Evolutionary conservation across 2,797 vertebrate genomes (phyloP).

Genomic region (Notolabrus celidotus): DNA sequence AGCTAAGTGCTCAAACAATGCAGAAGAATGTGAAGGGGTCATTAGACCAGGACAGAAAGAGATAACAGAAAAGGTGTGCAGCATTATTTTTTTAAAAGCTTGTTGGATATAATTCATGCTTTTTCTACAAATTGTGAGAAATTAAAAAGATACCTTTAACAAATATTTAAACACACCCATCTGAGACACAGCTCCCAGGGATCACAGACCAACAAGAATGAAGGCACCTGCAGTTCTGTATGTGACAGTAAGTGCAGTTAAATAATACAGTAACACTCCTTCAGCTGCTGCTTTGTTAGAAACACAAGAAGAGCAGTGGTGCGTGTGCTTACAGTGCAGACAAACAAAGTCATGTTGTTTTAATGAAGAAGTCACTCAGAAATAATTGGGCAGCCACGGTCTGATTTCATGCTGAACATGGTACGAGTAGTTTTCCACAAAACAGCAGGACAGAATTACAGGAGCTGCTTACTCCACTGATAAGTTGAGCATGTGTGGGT

Average conservation of each 20-base stretch:
- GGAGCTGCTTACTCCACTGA: background rate
- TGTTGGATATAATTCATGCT: too few species aligned
- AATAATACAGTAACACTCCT: background rate
- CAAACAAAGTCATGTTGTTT: constrained; percentile 16
- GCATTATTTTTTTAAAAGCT: too few species aligned
- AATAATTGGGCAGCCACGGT: constrained; percentile 1
- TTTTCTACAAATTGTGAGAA: too few species aligned
- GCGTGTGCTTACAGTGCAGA: constrained; percentile 9
- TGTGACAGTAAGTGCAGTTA: background rate
- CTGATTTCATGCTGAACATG: constrained; percentile 11
- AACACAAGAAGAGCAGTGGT: background rate
- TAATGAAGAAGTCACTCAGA: constrained; percentile 16
- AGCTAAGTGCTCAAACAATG: too few species aligned
- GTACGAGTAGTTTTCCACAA: background rate
- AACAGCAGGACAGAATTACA: background rate
- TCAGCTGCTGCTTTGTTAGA: background rate
- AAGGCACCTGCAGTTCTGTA: background rate
- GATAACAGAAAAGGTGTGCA: too few species aligned
- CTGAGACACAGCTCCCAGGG: too few species aligned
- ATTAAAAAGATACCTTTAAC: too few species aligned
- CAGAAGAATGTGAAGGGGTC: too few species aligned
- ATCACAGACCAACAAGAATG: too few species aligned
- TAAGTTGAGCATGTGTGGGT: background rate
- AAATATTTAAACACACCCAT: too few species aligned
- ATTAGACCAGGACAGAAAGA: too few species aligned